Percentiles rank a stretch among this genome's conserved stretches.
These are phyloP conservation scores for Prionailurus bengalensis DNA, from an alignment of 2,113 vertebrate genomes.

Conservation along the genomic window DNA sequence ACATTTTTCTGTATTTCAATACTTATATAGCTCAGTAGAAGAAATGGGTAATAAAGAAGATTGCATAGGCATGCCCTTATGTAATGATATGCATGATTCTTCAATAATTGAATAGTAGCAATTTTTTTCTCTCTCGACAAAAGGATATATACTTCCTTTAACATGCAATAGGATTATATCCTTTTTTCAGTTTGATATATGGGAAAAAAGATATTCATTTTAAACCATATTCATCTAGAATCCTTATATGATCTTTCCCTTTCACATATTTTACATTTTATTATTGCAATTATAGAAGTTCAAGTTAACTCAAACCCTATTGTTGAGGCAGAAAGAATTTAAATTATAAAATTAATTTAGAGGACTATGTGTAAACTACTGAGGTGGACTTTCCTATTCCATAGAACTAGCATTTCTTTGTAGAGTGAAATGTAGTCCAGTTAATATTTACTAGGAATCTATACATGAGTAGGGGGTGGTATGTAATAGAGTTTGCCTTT, in stretches of 20 bases:
- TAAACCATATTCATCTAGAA: background rate
- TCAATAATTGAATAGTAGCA: background rate
- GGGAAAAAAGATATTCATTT: background rate
- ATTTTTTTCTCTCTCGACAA: constrained; percentile 8
- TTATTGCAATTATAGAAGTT: background rate
- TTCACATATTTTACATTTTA: background rate
- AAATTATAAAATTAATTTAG: constrained; percentile 28
- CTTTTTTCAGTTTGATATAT: background rate
- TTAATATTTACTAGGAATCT: background rate
- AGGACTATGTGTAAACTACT: background rate
- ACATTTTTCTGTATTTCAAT: constrained; percentile 22
- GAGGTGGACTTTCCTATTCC: background rate
- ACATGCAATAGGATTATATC: background rate
- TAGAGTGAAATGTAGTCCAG: background rate
- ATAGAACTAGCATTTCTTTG: background rate
- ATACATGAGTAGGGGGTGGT: background rate
- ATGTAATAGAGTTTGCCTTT: background rate
- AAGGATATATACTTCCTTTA: background rate
- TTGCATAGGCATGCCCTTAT: background rate
- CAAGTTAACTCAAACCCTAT: background rate
- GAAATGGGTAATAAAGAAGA: background rate
- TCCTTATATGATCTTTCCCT: background rate
- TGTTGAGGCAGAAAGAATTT: background rate
- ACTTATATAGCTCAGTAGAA: background rate
- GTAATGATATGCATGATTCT: constrained; percentile 24